Conservation (phyloP, 2,113 vertebrate species). For the Trogon melanurus region DNA sequence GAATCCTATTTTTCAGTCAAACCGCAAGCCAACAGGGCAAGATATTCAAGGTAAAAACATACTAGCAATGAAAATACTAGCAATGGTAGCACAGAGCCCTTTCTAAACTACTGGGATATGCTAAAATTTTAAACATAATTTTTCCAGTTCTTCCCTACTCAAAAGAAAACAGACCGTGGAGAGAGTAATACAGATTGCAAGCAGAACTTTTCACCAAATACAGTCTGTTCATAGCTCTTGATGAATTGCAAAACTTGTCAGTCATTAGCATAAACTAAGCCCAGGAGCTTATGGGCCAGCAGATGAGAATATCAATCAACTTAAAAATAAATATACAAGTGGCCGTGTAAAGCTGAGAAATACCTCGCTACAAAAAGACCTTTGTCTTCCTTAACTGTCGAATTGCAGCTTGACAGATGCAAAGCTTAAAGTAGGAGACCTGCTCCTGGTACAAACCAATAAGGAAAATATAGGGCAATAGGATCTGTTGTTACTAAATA, state of each 20-base stretch:
- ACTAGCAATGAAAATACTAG: not conserved
- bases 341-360: not conserved
- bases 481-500: not conserved
- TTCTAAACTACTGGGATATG: not conserved
- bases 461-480: not conserved
- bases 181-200: conserved; percentile 6
- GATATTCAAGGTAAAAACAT: not conserved
- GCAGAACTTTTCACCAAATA: conserved; percentile 31
- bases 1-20: not conserved
- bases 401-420: not conserved
- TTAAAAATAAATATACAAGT: conserved; percentile 32
- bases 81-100: not conserved
- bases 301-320: conserved; percentile 39
- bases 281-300: not conserved
- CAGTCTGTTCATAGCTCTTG: conserved; percentile 29
- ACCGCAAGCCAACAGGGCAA: not conserved
- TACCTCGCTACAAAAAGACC: not conserved
- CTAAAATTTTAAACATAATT: not conserved
- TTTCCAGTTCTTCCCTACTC: not conserved
- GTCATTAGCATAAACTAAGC: conserved; percentile 44
- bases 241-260: conserved; percentile 44
- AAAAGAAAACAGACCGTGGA: not conserved
- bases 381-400: not conserved
- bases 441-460: not conserved
- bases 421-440: not conserved